Evolutionary conservation across 2,888 invertebrate species (phyloP).

Genomic region (Lasioglossum oenotherae): DNA sequence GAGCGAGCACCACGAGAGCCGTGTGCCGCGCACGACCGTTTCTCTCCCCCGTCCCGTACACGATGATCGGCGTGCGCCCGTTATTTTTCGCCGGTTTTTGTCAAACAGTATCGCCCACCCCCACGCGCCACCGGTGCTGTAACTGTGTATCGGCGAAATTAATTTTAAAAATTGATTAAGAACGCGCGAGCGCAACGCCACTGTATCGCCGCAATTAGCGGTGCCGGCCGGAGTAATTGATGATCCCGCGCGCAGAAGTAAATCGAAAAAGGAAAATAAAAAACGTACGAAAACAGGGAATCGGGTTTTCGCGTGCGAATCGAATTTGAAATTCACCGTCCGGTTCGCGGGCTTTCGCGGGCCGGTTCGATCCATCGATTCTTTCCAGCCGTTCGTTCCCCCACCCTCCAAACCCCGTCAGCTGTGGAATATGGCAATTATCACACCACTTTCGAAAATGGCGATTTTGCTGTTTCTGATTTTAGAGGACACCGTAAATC

Average conservation of each 20-base stretch:
- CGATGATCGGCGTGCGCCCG: neutral
- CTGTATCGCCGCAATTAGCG: neutral
- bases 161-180: constrained; percentile 3
- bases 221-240: constrained; percentile 1
- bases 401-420: no score
- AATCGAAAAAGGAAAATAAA: neutral
- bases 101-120: neutral
- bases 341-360: neutral
- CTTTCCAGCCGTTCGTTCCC: neutral
- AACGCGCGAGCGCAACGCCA: neutral
- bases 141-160: constrained; percentile 4
- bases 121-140: neutral
- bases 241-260: neutral
- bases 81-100: neutral
- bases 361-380: neutral
- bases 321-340: neutral
- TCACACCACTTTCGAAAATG: no score
- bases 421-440: no score
- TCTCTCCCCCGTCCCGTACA: no score
- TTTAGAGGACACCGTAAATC: no score
- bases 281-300: neutral
- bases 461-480: no score
- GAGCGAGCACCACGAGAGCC: neutral
- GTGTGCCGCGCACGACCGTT: neutral
- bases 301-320: neutral